Percentiles rank a stretch among this genome's conserved stretches.
phyloP scores from a whole-genome alignment of 2,113 vertebrate genomes.

The Anseranas semipalmata region DNA sequence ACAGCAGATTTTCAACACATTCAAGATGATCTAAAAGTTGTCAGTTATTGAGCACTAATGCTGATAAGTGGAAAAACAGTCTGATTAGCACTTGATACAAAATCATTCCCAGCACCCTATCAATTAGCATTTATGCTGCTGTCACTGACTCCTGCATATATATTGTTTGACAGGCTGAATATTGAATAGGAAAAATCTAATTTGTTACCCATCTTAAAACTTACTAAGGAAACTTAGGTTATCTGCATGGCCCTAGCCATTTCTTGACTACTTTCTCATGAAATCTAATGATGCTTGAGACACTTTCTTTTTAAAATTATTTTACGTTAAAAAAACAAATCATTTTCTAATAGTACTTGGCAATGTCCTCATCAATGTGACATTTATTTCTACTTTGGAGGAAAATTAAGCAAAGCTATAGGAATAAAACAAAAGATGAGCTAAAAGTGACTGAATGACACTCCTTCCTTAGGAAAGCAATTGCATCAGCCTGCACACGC shows the following conservation, averaged over 20 bases:
- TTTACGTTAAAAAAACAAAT: background rate
- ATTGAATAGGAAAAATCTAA: background rate
- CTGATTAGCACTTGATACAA: slow-evolving; percentile 10
- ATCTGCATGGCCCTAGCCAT: background rate
- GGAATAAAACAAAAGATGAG: background rate
- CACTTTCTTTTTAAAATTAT: background rate
- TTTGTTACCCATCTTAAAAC: background rate
- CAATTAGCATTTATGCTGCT: background rate
- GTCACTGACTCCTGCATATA: background rate
- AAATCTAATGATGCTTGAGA: background rate
- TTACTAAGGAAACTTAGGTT: background rate
- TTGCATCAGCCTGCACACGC: background rate
- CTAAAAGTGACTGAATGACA: background rate
- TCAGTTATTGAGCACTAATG: background rate
- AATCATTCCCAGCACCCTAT: slow-evolving; percentile 17
- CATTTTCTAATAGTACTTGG: background rate
- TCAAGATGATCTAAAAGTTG: background rate
- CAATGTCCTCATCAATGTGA: background rate
- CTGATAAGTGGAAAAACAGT: background rate
- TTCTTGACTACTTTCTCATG: background rate
- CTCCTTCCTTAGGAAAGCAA: background rate
- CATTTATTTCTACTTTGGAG: background rate
- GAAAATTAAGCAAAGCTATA: background rate
- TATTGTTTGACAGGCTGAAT: background rate
- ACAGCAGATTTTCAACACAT: background rate